Conservation (phyloP, 2,888 invertebrate species). For the Cantharis nigra region DNA sequence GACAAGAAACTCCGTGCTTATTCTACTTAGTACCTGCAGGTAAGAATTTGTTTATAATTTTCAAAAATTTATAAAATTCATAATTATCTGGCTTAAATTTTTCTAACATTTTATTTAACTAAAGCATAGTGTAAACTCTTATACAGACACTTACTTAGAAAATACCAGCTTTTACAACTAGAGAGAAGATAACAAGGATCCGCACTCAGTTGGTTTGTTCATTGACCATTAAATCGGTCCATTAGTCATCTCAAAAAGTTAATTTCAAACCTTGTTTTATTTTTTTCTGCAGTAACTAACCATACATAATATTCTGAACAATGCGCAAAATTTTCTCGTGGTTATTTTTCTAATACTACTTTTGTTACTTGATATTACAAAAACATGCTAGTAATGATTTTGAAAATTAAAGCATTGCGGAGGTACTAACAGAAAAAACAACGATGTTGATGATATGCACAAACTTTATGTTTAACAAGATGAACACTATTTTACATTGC, state of each 20-base stretch:
- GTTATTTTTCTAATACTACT: not conserved
- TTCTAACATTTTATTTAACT: not conserved
- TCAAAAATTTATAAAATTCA: not conserved
- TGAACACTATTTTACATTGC: constrained; percentile 21
- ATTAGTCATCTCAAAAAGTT: constrained; percentile 37
- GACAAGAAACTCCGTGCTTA: constrained; percentile 79
- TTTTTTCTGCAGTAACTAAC: not conserved
- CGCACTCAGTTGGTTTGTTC: constrained; percentile 44
- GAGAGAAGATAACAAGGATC: constrained; percentile 39
- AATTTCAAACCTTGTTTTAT: constrained; percentile 11
- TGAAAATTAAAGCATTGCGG: not conserved
- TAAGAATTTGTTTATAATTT: constrained; percentile 56
- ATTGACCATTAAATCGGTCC: constrained; percentile 44
- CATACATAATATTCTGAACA: constrained; percentile 7
- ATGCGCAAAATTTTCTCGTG: not conserved
- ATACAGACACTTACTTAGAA: constrained; percentile 7
- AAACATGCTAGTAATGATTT: not conserved
- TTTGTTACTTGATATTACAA: not conserved
- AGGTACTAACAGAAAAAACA: not conserved
- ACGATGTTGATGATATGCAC: constrained; percentile 11
- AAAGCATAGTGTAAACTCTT: constrained; percentile 11
- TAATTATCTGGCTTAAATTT: not conserved
- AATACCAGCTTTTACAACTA: constrained; percentile 20
- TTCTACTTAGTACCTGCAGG: constrained; percentile 83
- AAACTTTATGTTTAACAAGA: constrained; percentile 21